Evolutionary conservation across 2,888 invertebrate genomes (phyloP).

Genomic region (Agonopterix subpropinquella): DNA sequence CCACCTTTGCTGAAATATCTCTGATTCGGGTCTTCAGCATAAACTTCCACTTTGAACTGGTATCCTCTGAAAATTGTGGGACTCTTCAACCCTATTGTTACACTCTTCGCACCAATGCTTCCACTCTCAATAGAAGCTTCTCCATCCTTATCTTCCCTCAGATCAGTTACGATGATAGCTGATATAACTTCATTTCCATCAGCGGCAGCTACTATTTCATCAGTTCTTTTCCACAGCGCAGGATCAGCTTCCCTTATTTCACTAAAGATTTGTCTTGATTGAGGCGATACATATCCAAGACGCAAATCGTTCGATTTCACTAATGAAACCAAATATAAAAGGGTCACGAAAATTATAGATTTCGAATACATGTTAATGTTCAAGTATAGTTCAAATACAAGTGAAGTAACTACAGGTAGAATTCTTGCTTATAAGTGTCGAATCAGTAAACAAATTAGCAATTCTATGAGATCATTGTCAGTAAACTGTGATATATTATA

Average conservation of each 20-base stretch:
- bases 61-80: slow-evolving; percentile 55
- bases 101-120: slow-evolving; percentile 47
- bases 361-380: slow-evolving; percentile 9
- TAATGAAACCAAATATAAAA: not conserved
- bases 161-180: slow-evolving; percentile 21
- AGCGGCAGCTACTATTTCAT: slow-evolving; percentile 42
- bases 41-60: slow-evolving; percentile 55
- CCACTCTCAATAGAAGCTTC: slow-evolving; percentile 49
- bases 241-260: slow-evolving; percentile 51
- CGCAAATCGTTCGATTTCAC: slow-evolving; percentile 15
- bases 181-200: slow-evolving; percentile 20
- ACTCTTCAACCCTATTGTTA: slow-evolving; percentile 49
- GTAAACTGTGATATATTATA: slow-evolving; percentile 2
- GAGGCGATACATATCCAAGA: slow-evolving; percentile 24
- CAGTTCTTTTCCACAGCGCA: slow-evolving; percentile 52
- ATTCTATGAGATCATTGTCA: slow-evolving; percentile 12
- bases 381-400: not conserved
- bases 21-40: slow-evolving; percentile 28
- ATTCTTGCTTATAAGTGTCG: slow-evolving; percentile 8
- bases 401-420: not conserved
- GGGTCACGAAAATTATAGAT: not conserved
- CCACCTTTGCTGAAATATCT: slow-evolving; percentile 36
- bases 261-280: slow-evolving; percentile 43
- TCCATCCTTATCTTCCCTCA: slow-evolving; percentile 50
- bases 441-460: slow-evolving; percentile 10